Evolutionary conservation across 2,797 vertebrate species (phyloP).

Genomic region (Moxostoma hubbsi): DNA sequence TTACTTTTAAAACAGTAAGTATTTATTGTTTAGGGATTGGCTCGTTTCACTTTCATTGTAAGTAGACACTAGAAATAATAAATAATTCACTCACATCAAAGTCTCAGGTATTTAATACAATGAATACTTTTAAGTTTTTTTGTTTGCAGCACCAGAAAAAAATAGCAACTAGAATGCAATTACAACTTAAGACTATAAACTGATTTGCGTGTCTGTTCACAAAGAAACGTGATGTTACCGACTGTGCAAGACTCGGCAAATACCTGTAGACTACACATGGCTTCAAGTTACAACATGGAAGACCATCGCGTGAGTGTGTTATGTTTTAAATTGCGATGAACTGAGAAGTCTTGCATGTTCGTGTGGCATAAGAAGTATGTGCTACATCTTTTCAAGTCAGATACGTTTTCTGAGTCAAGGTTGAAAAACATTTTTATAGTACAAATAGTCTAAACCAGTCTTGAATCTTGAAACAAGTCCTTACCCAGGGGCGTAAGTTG

Average conservation of each 20-base stretch:
- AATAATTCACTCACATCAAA: background rate
- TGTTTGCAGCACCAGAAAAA: background rate
- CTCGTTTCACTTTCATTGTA: too few relatives aligned
- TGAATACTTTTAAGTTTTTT: background rate
- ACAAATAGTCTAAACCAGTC: background rate
- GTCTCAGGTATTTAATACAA: background rate
- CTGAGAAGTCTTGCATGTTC: constrained; percentile 39
- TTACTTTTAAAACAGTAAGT: too few relatives aligned
- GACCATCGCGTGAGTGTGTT: constrained; percentile 4
- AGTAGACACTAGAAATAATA: background rate
- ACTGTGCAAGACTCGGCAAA: background rate
- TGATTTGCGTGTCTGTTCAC: background rate
- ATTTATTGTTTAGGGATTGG: too few relatives aligned
- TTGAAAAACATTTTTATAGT: constrained; percentile 16
- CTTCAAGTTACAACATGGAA: constrained; percentile 42
- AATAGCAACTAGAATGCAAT: background rate
- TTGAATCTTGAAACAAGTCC: background rate
- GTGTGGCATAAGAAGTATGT: constrained; percentile 46
- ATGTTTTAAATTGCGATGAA: constrained; percentile 47
- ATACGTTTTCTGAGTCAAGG: constrained; percentile 1
- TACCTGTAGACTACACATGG: constrained; percentile 7
- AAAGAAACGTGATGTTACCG: background rate
- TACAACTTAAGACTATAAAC: background rate
- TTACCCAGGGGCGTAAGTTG: background rate
- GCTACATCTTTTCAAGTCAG: background rate